phyloP scores from a whole-genome alignment of 2,797 vertebrate species.

The Gymnothorax javanicus region DNA sequence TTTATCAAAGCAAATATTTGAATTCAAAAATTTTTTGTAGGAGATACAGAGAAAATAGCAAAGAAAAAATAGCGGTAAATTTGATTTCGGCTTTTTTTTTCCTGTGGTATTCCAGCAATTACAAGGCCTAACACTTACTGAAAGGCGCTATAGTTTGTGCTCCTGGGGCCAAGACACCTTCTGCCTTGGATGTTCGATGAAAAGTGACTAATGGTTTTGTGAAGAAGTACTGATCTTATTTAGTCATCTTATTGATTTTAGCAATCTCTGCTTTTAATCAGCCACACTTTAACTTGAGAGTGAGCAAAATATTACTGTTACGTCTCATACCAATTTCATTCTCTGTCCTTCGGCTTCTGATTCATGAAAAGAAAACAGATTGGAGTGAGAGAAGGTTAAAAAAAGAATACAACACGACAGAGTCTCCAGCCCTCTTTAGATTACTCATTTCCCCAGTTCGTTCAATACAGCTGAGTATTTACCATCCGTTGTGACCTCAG shows the following conservation, averaged over 20 bases:
- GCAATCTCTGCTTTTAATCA: background rate
- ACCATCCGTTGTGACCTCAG: constrained; percentile 7
- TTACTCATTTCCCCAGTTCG: background rate
- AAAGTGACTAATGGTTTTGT: background rate
- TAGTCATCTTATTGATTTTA: background rate
- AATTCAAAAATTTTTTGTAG: background rate
- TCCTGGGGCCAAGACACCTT: background rate
- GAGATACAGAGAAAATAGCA: background rate
- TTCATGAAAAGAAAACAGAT: background rate
- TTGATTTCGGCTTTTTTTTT: background rate
- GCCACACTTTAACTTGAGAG: background rate
- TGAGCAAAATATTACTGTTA: background rate
- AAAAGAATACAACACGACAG: background rate
- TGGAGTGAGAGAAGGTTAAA: background rate
- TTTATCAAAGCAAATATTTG: background rate
- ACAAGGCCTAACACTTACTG: background rate
- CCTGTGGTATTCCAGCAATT: background rate
- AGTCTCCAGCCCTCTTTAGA: background rate
- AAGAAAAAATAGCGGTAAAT: background rate
- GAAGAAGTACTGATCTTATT: background rate
- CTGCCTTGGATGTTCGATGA: background rate
- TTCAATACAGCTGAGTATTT: constrained; percentile 9
- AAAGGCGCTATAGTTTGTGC: background rate
- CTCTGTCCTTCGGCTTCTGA: background rate
- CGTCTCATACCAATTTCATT: background rate